Evolutionary conservation across 2,113 vertebrate genomes (phyloP).

Genomic region (Dicrurus megarhynchus): DNA sequence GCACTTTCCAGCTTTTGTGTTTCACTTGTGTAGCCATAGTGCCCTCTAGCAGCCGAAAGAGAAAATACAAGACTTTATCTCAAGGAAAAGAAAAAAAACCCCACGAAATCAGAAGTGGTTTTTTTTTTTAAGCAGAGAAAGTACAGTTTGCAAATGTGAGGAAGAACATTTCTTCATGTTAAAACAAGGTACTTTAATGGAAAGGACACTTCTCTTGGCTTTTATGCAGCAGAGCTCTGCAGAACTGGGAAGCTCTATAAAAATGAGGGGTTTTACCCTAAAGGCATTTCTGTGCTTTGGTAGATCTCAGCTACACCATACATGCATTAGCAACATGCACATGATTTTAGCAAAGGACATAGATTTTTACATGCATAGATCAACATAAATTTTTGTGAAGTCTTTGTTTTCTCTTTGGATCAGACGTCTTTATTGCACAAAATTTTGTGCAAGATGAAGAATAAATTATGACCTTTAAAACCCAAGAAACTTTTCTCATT

Average conservation of each 20-base stretch:
- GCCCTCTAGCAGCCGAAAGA: slow-evolving; percentile 55
- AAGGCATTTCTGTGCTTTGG: neutral
- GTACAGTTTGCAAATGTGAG: neutral
- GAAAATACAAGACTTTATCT: neutral
- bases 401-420: neutral
- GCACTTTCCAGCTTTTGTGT: neutral
- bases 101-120: neutral
- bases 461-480: neutral
- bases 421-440: neutral
- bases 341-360: neutral
- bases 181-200: neutral
- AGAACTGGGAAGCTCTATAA: neutral
- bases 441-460: neutral
- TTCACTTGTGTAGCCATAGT: slow-evolving; percentile 36
- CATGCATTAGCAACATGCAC: neutral
- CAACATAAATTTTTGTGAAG: neutral
- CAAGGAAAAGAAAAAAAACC: accelerated
- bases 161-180: neutral
- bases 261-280: neutral
- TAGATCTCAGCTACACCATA: neutral
- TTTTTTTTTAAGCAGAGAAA: neutral
- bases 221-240: neutral
- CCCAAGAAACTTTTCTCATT: neutral
- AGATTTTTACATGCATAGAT: neutral
- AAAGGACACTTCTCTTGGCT: neutral